phyloP scores from a whole-genome alignment of 2,888 invertebrate species.

The Hirtodrosophila confusa region DNA sequence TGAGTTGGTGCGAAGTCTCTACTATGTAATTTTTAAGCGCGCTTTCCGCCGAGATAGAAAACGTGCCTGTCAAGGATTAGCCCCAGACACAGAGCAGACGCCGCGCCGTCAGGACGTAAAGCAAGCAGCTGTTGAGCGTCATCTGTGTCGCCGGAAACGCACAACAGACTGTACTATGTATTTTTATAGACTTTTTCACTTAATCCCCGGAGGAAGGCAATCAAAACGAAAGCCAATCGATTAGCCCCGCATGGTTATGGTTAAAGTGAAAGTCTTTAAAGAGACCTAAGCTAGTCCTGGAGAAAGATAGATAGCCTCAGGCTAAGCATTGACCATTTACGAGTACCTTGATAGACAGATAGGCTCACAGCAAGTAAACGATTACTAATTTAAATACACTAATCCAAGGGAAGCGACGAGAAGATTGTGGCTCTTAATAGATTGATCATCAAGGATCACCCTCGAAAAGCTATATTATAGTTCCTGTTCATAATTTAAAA shows the following conservation, averaged over 20 bases:
- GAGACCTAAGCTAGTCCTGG: conserved; percentile 6
- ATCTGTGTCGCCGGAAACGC: conserved; percentile 61
- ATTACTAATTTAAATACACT: too few species aligned
- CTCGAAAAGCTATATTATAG: too few species aligned
- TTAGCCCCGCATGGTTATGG: conserved; percentile 38
- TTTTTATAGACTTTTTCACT: conserved; percentile 49
- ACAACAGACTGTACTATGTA: conserved; percentile 34
- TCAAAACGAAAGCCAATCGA: conserved; percentile 52
- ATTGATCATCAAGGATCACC: too few species aligned
- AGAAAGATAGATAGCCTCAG: too few species aligned
- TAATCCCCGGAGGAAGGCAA: conserved; percentile 37
- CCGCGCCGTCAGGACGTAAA: conserved; percentile 11
- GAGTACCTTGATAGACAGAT: too few species aligned
- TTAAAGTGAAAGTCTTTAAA: conserved; percentile 48
- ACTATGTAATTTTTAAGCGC: conserved; percentile 57
- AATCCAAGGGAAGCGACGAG: too few species aligned
- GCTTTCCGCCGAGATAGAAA: conserved; percentile 50
- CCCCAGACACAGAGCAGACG: conserved; percentile 56
- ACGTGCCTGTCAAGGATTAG: conserved; percentile 77
- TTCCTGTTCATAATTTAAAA: too few species aligned
- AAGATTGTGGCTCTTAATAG: too few species aligned
- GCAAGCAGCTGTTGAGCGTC: conserved; percentile 64
- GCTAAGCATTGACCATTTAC: too few species aligned
- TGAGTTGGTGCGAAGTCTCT: conserved; percentile 13
- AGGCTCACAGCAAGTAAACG: too few species aligned